phyloP scores from a whole-genome alignment of 2,797 vertebrate species.

The Amphiprion clarkii region DNA sequence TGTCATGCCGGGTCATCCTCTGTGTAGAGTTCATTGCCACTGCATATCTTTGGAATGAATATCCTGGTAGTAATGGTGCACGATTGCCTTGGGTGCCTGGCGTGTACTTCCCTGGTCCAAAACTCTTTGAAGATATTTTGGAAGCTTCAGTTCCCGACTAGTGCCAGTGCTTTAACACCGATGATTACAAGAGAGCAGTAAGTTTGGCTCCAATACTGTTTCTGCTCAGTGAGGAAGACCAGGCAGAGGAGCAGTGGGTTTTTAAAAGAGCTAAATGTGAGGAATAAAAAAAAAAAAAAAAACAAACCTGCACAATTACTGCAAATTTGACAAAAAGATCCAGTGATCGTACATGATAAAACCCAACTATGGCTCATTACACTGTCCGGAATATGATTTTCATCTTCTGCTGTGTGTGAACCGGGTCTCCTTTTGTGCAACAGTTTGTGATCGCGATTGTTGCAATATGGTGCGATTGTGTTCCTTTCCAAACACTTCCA shows the following conservation, averaged over 20 bases:
- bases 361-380: constrained; percentile 29
- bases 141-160: constrained; percentile 48
- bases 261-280: constrained; percentile 1
- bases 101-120: constrained; percentile 47
- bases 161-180: constrained; percentile 50
- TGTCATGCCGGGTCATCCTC: constrained; percentile 28
- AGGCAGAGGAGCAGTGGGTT: constrained; percentile 18
- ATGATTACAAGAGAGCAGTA: constrained; percentile 54
- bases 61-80: constrained; percentile 39
- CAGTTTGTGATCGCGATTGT: constrained; percentile 55
- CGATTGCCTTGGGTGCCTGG: constrained; percentile 52
- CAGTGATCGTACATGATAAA: constrained; percentile 22
- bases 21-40: constrained; percentile 16
- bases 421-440: constrained; percentile 30
- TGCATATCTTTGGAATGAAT: constrained; percentile 44
- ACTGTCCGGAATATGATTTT: constrained; percentile 20
- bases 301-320: constrained; percentile 18
- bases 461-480: constrained; percentile 53
- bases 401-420: constrained; percentile 44
- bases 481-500: constrained; percentile 65
- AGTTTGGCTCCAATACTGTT: constrained; percentile 42
- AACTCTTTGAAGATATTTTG: constrained; percentile 64
- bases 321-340: constrained; percentile 33
- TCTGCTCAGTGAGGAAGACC: constrained; percentile 18
- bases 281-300: constrained; percentile 5